These are phyloP conservation scores for Orussus abietinus DNA, from an alignment of 1,140 invertebrate species.

Conservation along the genomic window DNA sequence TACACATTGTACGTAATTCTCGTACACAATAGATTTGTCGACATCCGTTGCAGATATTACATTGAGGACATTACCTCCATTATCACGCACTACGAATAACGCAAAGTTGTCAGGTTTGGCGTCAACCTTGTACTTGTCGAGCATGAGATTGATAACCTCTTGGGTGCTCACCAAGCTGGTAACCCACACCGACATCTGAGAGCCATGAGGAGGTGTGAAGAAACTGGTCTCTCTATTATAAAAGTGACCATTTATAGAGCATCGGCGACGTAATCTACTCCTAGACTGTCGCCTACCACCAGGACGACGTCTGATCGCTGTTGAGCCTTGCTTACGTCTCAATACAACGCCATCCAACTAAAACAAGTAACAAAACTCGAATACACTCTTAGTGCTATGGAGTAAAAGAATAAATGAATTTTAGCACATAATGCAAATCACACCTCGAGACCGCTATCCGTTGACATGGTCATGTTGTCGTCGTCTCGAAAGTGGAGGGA, in stretches of 20 bases:
- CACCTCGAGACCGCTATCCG: constrained; percentile 51
- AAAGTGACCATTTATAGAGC: constrained; percentile 85
- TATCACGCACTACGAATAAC: constrained; percentile 76
- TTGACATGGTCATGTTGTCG: constrained; percentile 52
- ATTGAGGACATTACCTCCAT: constrained; percentile 78
- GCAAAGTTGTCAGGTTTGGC: constrained; percentile 75
- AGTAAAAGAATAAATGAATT: no score
- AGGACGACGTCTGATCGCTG: constrained; percentile 67
- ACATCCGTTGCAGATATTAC: no score
- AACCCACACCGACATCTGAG: constrained; percentile 82
- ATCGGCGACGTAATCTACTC: constrained; percentile 68
- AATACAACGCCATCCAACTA: constrained; percentile 47
- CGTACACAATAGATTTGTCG: no score
- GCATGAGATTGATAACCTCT: constrained; percentile 79
- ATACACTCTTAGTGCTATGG: no score
- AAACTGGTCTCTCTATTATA: constrained; percentile 86
- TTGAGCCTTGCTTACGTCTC: constrained; percentile 57
- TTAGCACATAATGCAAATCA: no score
- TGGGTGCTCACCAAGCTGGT: constrained; percentile 75
- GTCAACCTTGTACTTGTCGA: constrained; percentile 87
- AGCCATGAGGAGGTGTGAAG: constrained; percentile 80
- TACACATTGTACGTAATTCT: no score
- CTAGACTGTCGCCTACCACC: constrained; percentile 64
- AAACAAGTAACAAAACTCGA: constrained; percentile 13
- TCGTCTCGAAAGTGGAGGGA: constrained; percentile 50